Base-by-base conservation (phyloP, 2,888 invertebrate genomes). In the Apomyelois bistriatella region DNA sequence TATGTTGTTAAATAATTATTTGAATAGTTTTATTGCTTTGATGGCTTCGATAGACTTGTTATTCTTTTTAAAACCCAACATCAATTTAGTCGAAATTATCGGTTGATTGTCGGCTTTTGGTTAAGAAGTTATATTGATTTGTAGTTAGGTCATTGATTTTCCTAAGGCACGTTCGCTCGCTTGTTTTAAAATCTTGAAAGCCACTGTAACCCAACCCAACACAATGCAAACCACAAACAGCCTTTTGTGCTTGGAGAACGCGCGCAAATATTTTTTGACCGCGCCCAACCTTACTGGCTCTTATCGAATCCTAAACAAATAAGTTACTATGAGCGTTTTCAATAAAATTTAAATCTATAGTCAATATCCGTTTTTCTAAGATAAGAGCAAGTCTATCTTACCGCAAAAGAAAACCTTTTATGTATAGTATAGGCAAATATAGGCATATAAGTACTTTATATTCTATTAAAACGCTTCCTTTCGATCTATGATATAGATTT, bases 231-330 rank as follows among this genome's bases (percentile, higher is more conserved):
- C 73, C 78, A 75, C 78, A 78, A 84, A 77, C 70, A 71, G 61
- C 65, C 73, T 71, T 74, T 80, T 79, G 76, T 79, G 52, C 55
- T 63, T 60, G 60, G 58, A 60, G 55, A 63, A 51, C 63, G 56
- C 61, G 65, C 66, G 76, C 79, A 82, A 84, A 85, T 82, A 85
- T 75, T 79, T 79, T 78, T 73, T 66, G 70, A 77, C 70, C 65
- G 66, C 68, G 61, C 70, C 62, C 67, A 66, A 57, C 53, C 52
- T 56, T 61, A 52, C 32, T 32, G 3, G 22, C 10, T 32, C 16
- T 16, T 40, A 40, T 40, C 53, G 54, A 59, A 63, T 72, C 72
- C 72, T 69, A 75, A 70, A 64, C 67, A 73, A 77, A 77, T 63
- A 70, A 61, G 58, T 22, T n/a, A n/a, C n/a, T n/a, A 22, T 22